These are phyloP conservation scores for Ctenomys sociabilis DNA, from an alignment of 2,113 vertebrate genomes.

Conservation along the genomic window DNA sequence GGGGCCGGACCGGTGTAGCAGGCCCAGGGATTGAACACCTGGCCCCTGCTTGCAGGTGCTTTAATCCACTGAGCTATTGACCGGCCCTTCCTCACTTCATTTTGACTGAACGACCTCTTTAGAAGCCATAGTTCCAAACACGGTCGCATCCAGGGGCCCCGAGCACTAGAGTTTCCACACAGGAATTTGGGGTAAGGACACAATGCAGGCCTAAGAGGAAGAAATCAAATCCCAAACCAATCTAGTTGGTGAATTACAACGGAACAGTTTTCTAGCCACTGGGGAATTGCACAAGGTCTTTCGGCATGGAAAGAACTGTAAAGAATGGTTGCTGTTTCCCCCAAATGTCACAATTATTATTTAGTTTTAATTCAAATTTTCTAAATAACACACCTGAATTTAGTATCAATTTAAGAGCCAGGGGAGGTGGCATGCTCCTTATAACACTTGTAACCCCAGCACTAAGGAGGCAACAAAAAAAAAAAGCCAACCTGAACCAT, in stretches of 20 bases:
- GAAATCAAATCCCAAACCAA: slow-evolving; percentile 2
- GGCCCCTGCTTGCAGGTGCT: too few species aligned
- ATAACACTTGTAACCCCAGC: background rate
- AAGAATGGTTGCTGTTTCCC: background rate
- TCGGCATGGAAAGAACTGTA: background rate
- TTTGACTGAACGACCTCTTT: background rate
- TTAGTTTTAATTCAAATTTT: slow-evolving; percentile 36
- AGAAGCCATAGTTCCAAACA: background rate
- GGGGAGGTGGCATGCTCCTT: background rate
- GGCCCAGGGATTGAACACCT: too few species aligned
- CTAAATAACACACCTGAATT: background rate
- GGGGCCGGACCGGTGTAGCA: too few species aligned
- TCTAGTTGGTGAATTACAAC: background rate
- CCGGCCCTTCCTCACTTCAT: background rate
- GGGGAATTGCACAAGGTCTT: background rate
- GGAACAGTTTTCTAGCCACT: background rate
- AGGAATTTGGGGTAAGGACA: background rate
- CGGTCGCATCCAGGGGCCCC: background rate
- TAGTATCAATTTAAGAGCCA: background rate
- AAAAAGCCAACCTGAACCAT: background rate
- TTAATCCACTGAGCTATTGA: too few species aligned
- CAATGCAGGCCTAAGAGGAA: background rate
- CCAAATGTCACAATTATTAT: background rate
- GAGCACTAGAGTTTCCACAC: background rate
- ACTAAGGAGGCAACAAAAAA: too few species aligned